Conservation (phyloP, 1,140 invertebrate species). For the Formica selysi region DNA sequence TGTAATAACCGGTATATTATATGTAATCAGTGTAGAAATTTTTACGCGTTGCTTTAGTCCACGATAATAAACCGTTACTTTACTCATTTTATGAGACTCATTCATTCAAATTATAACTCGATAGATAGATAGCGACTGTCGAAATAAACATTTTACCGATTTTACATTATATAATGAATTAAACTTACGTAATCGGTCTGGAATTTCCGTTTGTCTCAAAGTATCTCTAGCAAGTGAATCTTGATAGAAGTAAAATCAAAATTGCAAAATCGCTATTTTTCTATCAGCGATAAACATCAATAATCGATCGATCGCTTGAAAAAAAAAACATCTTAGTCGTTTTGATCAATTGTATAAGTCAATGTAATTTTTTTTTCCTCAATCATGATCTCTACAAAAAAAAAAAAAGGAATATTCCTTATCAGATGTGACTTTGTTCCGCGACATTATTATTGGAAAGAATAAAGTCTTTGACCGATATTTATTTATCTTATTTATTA, state of each 20-base stretch:
- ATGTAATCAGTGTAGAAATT: constrained; percentile 19
- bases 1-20: not conserved
- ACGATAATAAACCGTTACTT: constrained; percentile 28
- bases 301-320: not conserved
- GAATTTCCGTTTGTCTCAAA: not conserved
- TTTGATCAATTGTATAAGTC: not conserved
- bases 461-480: constrained; percentile 1
- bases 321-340: not conserved
- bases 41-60: not conserved
- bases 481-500: constrained; percentile 31
- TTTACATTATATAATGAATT: constrained; percentile 13
- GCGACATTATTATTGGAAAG: constrained; percentile 1
- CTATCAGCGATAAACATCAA: not conserved
- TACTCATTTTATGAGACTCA: constrained; percentile 1
- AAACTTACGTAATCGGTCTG: not conserved
- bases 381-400: not conserved
- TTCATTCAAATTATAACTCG: constrained; percentile 32
- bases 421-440: constrained; percentile 32
- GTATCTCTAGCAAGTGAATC: not conserved
- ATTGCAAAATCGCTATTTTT: not conserved
- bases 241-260: not conserved
- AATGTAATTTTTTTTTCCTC: constrained; percentile 1
- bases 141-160: constrained; percentile 34
- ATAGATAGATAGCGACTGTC: constrained; percentile 1
- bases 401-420: not conserved